Evolutionary conservation across 2,113 vertebrate genomes (phyloP).

Genomic region (Steatornis caripensis): DNA sequence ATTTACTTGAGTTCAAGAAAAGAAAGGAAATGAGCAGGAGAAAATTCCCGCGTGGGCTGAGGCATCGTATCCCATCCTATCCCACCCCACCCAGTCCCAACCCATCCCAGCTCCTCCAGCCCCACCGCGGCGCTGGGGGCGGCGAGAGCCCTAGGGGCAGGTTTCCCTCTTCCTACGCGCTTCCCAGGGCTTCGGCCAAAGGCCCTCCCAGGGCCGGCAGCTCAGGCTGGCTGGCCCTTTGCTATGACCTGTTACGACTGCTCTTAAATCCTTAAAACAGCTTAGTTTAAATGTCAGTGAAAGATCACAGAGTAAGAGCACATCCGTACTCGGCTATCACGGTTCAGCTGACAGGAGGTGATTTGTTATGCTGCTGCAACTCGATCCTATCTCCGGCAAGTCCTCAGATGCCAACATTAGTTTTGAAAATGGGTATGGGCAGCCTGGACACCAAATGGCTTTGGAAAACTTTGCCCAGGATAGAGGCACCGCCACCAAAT

Average conservation of each 20-base stretch:
- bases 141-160: not conserved
- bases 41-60: not conserved
- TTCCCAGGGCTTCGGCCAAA: conserved; percentile 21
- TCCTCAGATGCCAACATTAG: not conserved
- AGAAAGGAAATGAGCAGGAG: conserved; percentile 52
- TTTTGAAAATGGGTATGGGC: not conserved
- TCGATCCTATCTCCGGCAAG: not conserved
- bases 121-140: not conserved
- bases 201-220: too few relatives aligned
- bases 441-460: not conserved
- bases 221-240: too few relatives aligned
- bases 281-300: conserved; percentile 46
- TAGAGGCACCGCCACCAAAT: not conserved
- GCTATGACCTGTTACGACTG: conserved; percentile 16
- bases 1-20: not conserved
- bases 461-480: not conserved
- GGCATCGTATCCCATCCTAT: not conserved
- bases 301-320: conserved; percentile 15
- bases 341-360: not conserved
- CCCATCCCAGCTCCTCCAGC: not conserved
- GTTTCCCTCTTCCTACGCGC: not conserved
- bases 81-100: not conserved
- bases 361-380: conserved; percentile 12
- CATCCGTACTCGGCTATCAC: not conserved
- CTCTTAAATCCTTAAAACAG: conserved; percentile 31